A percentile compares a stretch with the other conserved stretches of the same genome.
Evolutionary conservation across 2,113 vertebrate species (phyloP).

Genomic region (Donacobius atricapilla): DNA sequence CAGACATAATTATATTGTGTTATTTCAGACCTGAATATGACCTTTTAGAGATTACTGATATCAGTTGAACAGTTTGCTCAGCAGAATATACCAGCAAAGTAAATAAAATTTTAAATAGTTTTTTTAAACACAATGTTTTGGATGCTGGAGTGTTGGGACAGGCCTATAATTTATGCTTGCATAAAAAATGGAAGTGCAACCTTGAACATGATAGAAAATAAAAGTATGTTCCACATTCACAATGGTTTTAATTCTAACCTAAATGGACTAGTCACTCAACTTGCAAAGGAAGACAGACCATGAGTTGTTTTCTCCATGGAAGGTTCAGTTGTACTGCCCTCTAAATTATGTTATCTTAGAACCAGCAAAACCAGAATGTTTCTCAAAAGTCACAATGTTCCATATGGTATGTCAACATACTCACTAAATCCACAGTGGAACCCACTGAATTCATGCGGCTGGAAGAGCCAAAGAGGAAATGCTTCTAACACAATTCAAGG

Average conservation of each 20-base stretch:
- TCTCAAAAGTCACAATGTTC: background rate
- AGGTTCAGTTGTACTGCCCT: background rate
- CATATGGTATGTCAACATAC: background rate
- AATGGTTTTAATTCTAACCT: background rate
- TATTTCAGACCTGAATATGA: constrained; percentile 22
- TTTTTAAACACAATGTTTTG: background rate
- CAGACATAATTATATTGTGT: constrained; percentile 26
- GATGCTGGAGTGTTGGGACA: background rate
- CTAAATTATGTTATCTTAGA: background rate
- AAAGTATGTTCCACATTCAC: background rate
- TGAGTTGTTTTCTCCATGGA: background rate
- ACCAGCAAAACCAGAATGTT: background rate
- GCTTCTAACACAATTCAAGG: background rate
- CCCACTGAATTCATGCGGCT: background rate
- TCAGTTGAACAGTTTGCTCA: background rate
- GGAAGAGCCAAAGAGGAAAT: background rate
- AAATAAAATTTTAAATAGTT: background rate
- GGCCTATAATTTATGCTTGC: background rate
- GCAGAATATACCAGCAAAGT: background rate
- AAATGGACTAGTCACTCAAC: background rate
- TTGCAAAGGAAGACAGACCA: background rate
- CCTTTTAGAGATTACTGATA: constrained; percentile 18
- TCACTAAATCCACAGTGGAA: background rate
- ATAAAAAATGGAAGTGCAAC: background rate
- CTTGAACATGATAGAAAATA: background rate